phyloP scores from a whole-genome alignment of 1,140 invertebrate genomes.

The Conus betulinus region DNA sequence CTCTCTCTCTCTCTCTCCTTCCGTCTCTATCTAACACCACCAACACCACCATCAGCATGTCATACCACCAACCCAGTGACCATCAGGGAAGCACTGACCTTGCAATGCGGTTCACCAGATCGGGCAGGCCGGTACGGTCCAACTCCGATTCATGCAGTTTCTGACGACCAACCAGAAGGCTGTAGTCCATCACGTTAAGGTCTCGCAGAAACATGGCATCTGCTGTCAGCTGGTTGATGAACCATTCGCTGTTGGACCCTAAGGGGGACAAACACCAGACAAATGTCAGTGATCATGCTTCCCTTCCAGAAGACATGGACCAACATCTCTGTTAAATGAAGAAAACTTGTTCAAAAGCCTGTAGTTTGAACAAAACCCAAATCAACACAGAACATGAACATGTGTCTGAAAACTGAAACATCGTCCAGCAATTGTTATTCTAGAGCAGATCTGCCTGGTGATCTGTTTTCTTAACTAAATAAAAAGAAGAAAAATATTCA shows the following conservation, averaged over 20 bases:
- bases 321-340: too few relatives aligned
- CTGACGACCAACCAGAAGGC: constrained; percentile 59
- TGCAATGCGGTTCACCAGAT: constrained; percentile 48
- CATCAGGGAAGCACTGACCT: constrained; percentile 40
- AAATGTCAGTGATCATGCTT: too few relatives aligned
- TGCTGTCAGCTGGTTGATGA: constrained; percentile 49
- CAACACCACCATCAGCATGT: neutral
- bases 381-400: too few relatives aligned
- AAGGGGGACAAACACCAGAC: neutral
- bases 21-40: neutral
- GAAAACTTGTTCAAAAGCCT: too few relatives aligned
- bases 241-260: constrained; percentile 55
- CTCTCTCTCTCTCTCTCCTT: too few relatives aligned
- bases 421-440: too few relatives aligned
- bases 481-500: too few relatives aligned
- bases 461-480: too few relatives aligned
- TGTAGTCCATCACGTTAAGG: constrained; percentile 62
- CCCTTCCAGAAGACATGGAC: too few relatives aligned
- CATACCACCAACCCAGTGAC: neutral
- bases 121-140: neutral
- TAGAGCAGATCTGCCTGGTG: too few relatives aligned
- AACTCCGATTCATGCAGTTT: constrained; percentile 33
- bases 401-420: too few relatives aligned
- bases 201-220: constrained; percentile 56
- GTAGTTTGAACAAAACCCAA: too few relatives aligned